A percentile compares a stretch with the other conserved stretches of the same genome.
phyloP scores from a whole-genome alignment of 2,797 vertebrate genomes.

The Neosilurus mollespiculum region DNA sequence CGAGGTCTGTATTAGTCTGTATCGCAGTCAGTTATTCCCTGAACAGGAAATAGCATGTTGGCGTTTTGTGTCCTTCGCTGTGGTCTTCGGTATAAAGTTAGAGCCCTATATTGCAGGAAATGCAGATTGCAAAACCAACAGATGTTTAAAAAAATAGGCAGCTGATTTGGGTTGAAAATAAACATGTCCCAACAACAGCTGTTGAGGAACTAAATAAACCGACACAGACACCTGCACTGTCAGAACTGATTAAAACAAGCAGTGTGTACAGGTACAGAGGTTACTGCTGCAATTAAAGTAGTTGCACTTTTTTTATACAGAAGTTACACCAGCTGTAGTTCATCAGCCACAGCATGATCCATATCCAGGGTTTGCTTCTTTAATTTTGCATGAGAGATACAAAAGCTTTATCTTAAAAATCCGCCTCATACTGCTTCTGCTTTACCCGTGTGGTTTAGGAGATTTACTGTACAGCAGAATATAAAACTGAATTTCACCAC shows the following conservation, averaged over 20 bases:
- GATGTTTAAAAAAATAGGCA: neutral
- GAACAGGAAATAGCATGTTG: conserved; percentile 43
- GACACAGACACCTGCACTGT: neutral
- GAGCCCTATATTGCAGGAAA: conserved; percentile 1
- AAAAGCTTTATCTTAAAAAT: neutral
- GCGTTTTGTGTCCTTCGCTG: conserved; percentile 44
- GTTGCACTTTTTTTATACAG: neutral
- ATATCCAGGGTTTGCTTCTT: neutral
- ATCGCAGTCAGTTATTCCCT: conserved; percentile 41
- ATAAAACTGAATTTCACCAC: neutral
- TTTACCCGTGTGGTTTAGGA: neutral
- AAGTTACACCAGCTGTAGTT: neutral
- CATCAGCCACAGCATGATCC: neutral
- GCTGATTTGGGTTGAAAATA: neutral
- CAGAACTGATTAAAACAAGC: neutral
- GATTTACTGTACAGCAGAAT: neutral
- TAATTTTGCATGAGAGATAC: neutral
- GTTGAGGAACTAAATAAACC: neutral
- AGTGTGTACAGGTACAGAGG: neutral
- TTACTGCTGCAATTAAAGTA: neutral
- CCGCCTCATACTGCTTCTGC: neutral
- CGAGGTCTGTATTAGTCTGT: neutral
- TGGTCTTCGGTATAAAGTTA: conserved; percentile 26
- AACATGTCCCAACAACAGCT: neutral
- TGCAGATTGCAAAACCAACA: neutral